These are phyloP conservation scores for Grantiella picta DNA, from an alignment of 2,113 vertebrate genomes.

Conservation along the genomic window DNA sequence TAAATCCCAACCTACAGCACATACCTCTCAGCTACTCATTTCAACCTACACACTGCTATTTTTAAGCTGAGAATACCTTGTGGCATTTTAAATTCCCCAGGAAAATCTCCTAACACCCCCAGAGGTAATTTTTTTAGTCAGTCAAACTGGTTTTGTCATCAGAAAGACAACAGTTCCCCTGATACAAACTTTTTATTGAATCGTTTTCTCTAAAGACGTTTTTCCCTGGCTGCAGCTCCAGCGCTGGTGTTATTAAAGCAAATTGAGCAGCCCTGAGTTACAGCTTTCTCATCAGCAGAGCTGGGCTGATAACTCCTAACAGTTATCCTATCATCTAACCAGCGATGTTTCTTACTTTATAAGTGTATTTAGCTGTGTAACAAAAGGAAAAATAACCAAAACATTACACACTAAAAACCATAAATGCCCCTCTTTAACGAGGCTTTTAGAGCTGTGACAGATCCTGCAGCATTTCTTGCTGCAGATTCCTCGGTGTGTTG, in stretches of 20 bases:
- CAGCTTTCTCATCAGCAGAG: background rate
- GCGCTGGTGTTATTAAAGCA: background rate
- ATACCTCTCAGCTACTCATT: conserved; percentile 42
- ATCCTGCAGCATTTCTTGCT: background rate
- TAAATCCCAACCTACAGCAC: conserved; percentile 24
- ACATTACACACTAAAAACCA: background rate
- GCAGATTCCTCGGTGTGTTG: accelerated
- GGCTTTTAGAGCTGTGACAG: background rate
- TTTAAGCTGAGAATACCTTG: conserved; percentile 58
- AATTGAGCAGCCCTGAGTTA: background rate
- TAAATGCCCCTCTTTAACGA: background rate
- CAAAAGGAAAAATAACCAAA: background rate
- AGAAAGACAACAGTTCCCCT: conserved; percentile 24
- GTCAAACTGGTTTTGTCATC: conserved; percentile 40
- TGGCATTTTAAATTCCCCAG: conserved; percentile 55
- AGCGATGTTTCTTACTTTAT: background rate
- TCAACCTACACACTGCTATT: conserved; percentile 61
- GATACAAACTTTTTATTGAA: conserved; percentile 18
- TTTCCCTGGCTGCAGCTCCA: background rate
- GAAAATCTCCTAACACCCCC: conserved; percentile 50
- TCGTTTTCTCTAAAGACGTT: background rate
- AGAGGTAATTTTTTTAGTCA: conserved; percentile 47
- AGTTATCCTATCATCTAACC: background rate
- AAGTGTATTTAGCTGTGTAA: accelerated
- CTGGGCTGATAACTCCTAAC: background rate